Percentiles rank a stretch among this genome's conserved stretches.
These are phyloP conservation scores for Drusus annulatus DNA, from an alignment of 1,140 invertebrate species.

Conservation along the genomic window DNA sequence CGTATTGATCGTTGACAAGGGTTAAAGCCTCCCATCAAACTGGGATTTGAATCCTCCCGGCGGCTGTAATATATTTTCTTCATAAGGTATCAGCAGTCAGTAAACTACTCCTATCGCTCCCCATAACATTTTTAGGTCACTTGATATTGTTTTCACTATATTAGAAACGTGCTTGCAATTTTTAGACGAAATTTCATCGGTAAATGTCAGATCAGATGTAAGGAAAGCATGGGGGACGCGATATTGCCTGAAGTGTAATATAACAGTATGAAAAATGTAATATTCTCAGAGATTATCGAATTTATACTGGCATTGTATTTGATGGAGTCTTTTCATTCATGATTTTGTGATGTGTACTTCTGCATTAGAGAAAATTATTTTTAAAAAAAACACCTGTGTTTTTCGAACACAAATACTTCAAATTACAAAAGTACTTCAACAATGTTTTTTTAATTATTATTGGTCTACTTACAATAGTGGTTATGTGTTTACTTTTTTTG, in stretches of 20 bases:
- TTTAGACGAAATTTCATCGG: conserved; percentile 60
- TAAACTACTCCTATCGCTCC: conserved; percentile 57
- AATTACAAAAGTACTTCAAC: no score
- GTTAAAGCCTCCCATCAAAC: conserved; percentile 6
- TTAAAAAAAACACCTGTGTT: no score
- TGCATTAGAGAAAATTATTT: no score
- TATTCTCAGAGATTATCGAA: neutral
- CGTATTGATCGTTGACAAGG: neutral
- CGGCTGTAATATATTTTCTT: conserved; percentile 57
- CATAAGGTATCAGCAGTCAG: conserved; percentile 59
- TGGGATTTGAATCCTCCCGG: conserved; percentile 18
- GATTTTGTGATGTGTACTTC: neutral
- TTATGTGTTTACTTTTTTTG: no score
- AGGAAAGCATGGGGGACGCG: conserved; percentile 29
- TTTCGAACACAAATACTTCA: no score
- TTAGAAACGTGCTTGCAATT: conserved; percentile 61
- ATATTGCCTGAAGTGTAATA: conserved; percentile 32
- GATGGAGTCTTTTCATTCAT: conserved; percentile 1
- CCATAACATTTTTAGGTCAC: conserved; percentile 60
- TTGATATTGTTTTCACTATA: conserved; percentile 61
- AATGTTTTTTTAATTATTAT: no score
- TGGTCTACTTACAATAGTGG: no score
- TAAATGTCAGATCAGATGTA: conserved; percentile 59
- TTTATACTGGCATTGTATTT: conserved; percentile 1
- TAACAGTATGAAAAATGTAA: conserved; percentile 30